phyloP scores from a whole-genome alignment of 2,888 invertebrate species.

The Pinctada fucata region DNA sequence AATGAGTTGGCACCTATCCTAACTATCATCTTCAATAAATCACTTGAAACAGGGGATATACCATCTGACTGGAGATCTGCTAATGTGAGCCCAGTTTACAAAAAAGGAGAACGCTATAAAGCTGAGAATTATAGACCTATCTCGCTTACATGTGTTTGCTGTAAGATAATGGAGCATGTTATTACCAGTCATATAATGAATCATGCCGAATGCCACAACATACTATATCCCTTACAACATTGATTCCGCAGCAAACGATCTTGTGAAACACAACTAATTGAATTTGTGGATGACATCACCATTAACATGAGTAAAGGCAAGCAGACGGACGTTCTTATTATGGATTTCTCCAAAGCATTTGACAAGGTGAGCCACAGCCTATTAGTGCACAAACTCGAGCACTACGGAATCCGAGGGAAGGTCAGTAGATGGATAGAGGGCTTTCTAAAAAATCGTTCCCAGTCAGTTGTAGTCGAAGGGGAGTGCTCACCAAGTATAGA shows the following conservation, averaged over 20 bases:
- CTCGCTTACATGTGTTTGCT: conserved; percentile 21
- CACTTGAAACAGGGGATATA: background rate
- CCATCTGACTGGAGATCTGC: conserved; percentile 22
- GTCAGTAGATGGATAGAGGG: conserved; percentile 17
- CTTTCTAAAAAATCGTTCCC: conserved; percentile 17
- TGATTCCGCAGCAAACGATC: conserved; percentile 22
- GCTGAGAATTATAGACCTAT: conserved; percentile 26
- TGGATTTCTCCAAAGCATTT: conserved; percentile 11
- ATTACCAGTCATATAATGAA: conserved; percentile 22
- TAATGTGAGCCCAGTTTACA: conserved; percentile 8
- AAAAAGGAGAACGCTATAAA: conserved; percentile 9
- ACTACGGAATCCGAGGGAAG: conserved; percentile 27
- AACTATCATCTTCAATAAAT: conserved; percentile 16
- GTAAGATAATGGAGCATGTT: conserved; percentile 28
- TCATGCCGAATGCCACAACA: conserved; percentile 16
- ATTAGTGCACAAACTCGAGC: conserved; percentile 30
- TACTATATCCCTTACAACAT: conserved; percentile 25
- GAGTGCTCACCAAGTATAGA: conserved; percentile 8
- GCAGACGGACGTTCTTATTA: conserved; percentile 31
- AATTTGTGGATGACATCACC: conserved; percentile 20
- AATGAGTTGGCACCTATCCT: conserved; percentile 14
- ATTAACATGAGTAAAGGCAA: conserved; percentile 19
- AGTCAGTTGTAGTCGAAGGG: conserved; percentile 26
- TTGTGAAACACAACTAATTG: conserved; percentile 25
- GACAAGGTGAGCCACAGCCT: conserved; percentile 37